Evolutionary conservation across 1,140 invertebrate genomes (phyloP), one percentile per base, ranked within the genome.

Genomic region (Drosophila micromelanica): DNA sequence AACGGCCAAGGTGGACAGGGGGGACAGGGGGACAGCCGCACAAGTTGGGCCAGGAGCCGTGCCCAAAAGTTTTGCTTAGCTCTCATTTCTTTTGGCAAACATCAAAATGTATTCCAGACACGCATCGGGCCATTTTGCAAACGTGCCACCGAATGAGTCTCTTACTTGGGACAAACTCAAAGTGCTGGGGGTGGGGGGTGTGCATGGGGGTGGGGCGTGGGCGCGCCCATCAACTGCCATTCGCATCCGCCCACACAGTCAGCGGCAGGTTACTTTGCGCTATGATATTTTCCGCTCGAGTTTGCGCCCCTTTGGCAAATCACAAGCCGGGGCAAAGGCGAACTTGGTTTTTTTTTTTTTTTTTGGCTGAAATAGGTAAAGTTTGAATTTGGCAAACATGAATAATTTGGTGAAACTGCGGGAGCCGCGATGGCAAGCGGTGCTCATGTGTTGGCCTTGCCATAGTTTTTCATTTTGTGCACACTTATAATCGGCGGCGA

Each of bases 101-200:
- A 82, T 64, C 76, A 78, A 89, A 90, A 90, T 90, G 85, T 90
- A 90, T 90, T 90, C 85, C 65, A 85, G 85, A 85, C 85, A 90
- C 85, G 85, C 85, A 90, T 90, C 62, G 72, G 48, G 80, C 80
- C 85, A 90, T 90, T 90, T 90, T 85, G 85, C 85, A 90, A 90
- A 90, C 85, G 85, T 90, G 85, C 85, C 85, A 90, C 74, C 71
- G 80, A 90, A 90, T 85, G 86, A 86, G 80, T 52, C 72, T 78
- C 69, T 65, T 51, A 45, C 49, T 49, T 17, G 27, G 62, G 57
- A 8, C 27, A 48, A 27, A 37, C 12, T 49, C 8, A 20, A 43
- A 35, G 32, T 8, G 37, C 17, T 20, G 30, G 20, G 5, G 38
- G 30, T 46, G 7, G 32, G 11, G 5, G 2, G 27, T 5, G 2